Conservation (phyloP, 1,140 invertebrate genomes). For the Agrilus planipennis region DNA sequence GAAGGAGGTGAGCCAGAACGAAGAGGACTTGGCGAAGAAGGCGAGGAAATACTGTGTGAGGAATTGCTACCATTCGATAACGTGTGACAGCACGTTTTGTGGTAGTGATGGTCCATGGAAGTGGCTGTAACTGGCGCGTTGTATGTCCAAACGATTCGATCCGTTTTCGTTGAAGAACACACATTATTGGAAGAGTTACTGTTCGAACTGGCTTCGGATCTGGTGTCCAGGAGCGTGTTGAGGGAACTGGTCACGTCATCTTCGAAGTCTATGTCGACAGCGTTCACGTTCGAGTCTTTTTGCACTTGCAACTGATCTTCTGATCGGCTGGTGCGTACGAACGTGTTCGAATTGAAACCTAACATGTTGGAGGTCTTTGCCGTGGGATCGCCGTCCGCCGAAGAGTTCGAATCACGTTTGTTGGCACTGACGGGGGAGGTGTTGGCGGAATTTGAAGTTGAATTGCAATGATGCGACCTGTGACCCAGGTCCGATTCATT, state of each 20-base stretch:
- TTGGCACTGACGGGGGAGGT: constrained; percentile 40
- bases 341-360: constrained; percentile 29
- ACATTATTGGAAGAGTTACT: constrained; percentile 7
- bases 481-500: constrained; percentile 46
- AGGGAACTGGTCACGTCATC: constrained; percentile 86
- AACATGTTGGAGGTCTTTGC: constrained; percentile 31
- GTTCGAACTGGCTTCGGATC: constrained; percentile 40
- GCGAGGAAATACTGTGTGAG: constrained; percentile 46
- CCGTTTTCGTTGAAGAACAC: constrained; percentile 27
- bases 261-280: constrained; percentile 81
- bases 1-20: constrained; percentile 61
- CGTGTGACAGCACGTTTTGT: constrained; percentile 37
- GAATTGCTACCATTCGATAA: constrained; percentile 45
- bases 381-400: no score
- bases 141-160: constrained; percentile 82
- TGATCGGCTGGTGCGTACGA: constrained; percentile 67
- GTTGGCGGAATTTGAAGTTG: constrained; percentile 42
- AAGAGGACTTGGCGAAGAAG: constrained; percentile 51
- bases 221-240: constrained; percentile 77
- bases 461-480: constrained; percentile 33
- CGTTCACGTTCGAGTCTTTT: constrained; percentile 62
- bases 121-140: constrained; percentile 61
- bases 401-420: constrained; percentile 35
- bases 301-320: constrained; percentile 76
- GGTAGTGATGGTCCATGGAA: constrained; percentile 25